Evolutionary conservation across 2,797 vertebrate genomes (phyloP), one percentile per base, ranked within the genome.

Genomic region (Syndactyla subalaris): DNA sequence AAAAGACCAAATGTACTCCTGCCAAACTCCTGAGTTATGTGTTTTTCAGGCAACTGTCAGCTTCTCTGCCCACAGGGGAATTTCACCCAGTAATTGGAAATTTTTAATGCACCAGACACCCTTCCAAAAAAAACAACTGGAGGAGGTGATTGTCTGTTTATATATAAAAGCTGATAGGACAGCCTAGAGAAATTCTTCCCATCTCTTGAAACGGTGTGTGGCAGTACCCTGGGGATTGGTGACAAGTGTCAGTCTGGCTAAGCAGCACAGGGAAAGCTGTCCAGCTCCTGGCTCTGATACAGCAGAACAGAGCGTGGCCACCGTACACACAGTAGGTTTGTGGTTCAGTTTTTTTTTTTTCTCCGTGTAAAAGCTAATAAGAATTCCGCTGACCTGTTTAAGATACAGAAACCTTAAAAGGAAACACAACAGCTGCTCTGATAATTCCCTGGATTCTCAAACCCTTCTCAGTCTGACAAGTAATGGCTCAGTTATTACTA

Each of bases 391-490:
- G 96, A 96, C 87, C 71, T 91, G 81, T 36, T 94, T 96, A 95
- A 97, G 93, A 96, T 91, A 94, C 93, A 94, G 59, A 88, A 95
- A 96, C 62, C 90, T 95, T 96, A 91, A 92, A 97, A 97, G 85
- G 96, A 94, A 97, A 96, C 63, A 94, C 88, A 93, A 84, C 76
- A 97, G 94, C 91, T 82, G 93, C 95, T 95, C 55, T 58, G 91
- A 74, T 76, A 96, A 97, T 95, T 97, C 96, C 95, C 94, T 65
- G 52, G 94, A 86, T 95, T 61, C 94, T 84, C 82, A 81, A 86
- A 85, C 75, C 46, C 78, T 93, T 95, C 95, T 90, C 72, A 21
- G 55, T 70, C 83, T 93, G 94, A 97, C 93, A 97, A 97, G 92
- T 86, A 97, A 97, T 61, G 88, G 95, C 76, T 97, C 88, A 93